phyloP scores from a whole-genome alignment of 2,888 invertebrate genomes.

The Aspidiotus destructor region DNA sequence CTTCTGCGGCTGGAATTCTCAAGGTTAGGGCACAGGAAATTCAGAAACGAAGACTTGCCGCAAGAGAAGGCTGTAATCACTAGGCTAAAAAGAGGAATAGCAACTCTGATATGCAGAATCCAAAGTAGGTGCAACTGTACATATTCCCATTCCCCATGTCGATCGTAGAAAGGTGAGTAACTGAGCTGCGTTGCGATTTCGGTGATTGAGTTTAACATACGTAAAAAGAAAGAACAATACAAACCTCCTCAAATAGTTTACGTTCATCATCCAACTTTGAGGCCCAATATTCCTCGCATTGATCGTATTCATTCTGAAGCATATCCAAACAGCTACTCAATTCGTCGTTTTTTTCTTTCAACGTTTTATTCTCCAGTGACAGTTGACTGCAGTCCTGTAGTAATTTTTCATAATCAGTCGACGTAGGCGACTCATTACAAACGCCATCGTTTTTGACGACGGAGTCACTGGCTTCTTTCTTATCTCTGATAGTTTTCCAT shows the following conservation, averaged over 20 bases:
- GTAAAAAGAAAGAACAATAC: neutral
- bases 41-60: too few species aligned
- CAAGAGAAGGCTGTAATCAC: too few species aligned
- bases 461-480: neutral
- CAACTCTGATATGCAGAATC: too few species aligned
- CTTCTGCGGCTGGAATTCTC: too few species aligned
- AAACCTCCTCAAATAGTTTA: slow-evolving; percentile 50
- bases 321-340: slow-evolving; percentile 64
- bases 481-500: slow-evolving; percentile 25
- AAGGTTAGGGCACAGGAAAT: too few species aligned
- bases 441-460: neutral
- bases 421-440: neutral
- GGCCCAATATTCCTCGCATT: slow-evolving; percentile 80
- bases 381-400: slow-evolving; percentile 15
- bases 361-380: slow-evolving; percentile 27
- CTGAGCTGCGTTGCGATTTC: too few species aligned
- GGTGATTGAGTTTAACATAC: too few species aligned
- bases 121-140: too few species aligned
- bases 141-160: too few species aligned
- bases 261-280: slow-evolving; percentile 68
- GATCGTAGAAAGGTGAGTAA: too few species aligned
- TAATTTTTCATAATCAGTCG: slow-evolving; percentile 7
- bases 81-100: too few species aligned
- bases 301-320: slow-evolving; percentile 66
- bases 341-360: slow-evolving; percentile 47